Conservation (phyloP, 2,888 invertebrate species). For the Charanyca ferruginea region DNA sequence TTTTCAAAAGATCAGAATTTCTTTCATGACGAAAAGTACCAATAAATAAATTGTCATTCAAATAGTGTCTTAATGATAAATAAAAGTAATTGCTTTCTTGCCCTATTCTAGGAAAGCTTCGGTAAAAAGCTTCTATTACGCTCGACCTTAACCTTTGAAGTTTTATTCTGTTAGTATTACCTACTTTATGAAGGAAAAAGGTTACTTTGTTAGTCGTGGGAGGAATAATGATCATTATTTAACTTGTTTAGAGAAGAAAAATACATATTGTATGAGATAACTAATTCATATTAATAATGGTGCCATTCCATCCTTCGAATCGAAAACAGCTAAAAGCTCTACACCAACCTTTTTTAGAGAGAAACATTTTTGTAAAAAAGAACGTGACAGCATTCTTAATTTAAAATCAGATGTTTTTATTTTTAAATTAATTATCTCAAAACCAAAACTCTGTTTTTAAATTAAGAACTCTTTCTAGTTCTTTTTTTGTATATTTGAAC, state of each 20-base stretch:
- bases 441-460: not conserved
- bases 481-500: not conserved
- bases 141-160: conserved; percentile 14
- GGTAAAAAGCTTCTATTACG: conserved; percentile 8
- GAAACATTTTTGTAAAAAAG: not conserved
- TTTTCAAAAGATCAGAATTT: too few relatives aligned
- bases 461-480: not conserved
- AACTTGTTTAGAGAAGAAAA: not conserved
- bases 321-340: not conserved
- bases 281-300: not conserved
- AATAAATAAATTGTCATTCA: not conserved
- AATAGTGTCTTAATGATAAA: conserved; percentile 20
- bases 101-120: conserved; percentile 10
- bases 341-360: not conserved
- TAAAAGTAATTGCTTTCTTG: conserved; percentile 17
- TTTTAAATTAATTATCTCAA: not conserved
- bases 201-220: conserved; percentile 13
- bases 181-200: conserved; percentile 11
- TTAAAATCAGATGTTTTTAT: not conserved
- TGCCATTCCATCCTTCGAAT: too few relatives aligned
- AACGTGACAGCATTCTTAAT: not conserved
- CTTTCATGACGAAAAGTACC: not conserved
- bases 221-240: conserved; percentile 1
- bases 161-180: conserved; percentile 9
- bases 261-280: not conserved